Percentiles rank a stretch among this genome's conserved stretches.
These are phyloP conservation scores for Bedellia somnulentella DNA, from an alignment of 2,888 invertebrate species.

Conservation along the genomic window DNA sequence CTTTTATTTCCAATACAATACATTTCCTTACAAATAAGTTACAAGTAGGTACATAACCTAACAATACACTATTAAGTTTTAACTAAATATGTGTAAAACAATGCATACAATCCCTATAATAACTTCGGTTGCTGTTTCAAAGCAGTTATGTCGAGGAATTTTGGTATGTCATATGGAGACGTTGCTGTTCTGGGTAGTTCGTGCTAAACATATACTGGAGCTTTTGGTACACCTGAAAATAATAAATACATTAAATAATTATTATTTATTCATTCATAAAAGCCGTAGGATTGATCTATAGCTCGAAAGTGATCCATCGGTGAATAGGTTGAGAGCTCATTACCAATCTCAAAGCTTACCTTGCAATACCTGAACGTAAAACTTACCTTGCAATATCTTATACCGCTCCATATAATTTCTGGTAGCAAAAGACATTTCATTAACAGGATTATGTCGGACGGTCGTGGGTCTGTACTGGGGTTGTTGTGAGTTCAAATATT, in stretches of 20 bases:
- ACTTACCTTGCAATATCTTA: conserved; percentile 56
- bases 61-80: conserved; percentile 4
- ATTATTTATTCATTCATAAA: too few relatives aligned
- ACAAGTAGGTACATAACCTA: not conserved
- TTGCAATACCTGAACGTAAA: too few relatives aligned
- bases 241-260: too few relatives aligned
- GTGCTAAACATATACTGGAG: too few relatives aligned
- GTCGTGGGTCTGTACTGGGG: too few relatives aligned
- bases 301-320: too few relatives aligned
- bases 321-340: too few relatives aligned
- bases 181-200: too few relatives aligned
- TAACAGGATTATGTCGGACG: conserved; percentile 19
- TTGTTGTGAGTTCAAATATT: conserved; percentile 46
- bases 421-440: conserved; percentile 72
- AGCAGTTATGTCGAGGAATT: conserved; percentile 69
- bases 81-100: conserved; percentile 7
- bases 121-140: conserved; percentile 71
- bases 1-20: conserved; percentile 7
- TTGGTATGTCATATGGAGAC: conserved; percentile 35
- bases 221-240: conserved; percentile 23
- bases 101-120: conserved; percentile 22
- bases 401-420: conserved; percentile 72
- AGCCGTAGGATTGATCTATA: too few relatives aligned
- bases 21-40: not conserved
- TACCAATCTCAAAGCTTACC: too few relatives aligned